Evolutionary conservation across 2,888 invertebrate genomes (phyloP).

Genomic region (Cosmia pyralina): DNA sequence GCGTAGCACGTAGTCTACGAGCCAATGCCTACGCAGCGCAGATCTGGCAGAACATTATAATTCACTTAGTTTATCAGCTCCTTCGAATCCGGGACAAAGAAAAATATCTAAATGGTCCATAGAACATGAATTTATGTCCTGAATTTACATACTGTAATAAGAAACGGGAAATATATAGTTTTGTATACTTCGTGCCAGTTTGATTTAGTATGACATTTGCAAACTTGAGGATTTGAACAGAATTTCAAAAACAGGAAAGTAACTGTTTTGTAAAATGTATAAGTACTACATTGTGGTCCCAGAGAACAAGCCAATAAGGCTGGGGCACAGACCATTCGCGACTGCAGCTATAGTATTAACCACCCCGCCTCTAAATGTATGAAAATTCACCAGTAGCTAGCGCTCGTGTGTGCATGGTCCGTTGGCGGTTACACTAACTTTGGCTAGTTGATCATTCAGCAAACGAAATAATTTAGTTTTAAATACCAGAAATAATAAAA

Average conservation of each 20-base stretch:
- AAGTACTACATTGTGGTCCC: background rate
- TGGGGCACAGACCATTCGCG: background rate
- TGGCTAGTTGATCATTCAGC: background rate
- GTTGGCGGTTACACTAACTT: background rate
- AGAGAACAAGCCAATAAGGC: background rate
- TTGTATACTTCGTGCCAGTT: background rate
- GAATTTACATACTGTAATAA: conserved; percentile 56
- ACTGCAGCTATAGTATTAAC: background rate
- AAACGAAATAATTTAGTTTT: too few species aligned
- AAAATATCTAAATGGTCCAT: conserved; percentile 19
- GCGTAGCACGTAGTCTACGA: conserved; percentile 60
- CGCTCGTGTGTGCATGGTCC: background rate
- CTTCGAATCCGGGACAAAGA: conserved; percentile 5
- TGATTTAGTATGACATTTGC: conserved; percentile 17
- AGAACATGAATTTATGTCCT: conserved; percentile 40
- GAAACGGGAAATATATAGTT: conserved; percentile 21
- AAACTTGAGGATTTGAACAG: background rate
- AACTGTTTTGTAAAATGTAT: too few species aligned
- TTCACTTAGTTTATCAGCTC: conserved; percentile 50
- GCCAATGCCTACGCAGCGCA: conserved; percentile 29
- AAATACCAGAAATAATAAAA: background rate
- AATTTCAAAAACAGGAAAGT: background rate
- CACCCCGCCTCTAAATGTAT: background rate
- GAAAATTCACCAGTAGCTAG: background rate
- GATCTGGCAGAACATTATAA: conserved; percentile 35